Base-by-base conservation (phyloP, 2,888 invertebrate species). In the Aricia artaxerxes region DNA sequence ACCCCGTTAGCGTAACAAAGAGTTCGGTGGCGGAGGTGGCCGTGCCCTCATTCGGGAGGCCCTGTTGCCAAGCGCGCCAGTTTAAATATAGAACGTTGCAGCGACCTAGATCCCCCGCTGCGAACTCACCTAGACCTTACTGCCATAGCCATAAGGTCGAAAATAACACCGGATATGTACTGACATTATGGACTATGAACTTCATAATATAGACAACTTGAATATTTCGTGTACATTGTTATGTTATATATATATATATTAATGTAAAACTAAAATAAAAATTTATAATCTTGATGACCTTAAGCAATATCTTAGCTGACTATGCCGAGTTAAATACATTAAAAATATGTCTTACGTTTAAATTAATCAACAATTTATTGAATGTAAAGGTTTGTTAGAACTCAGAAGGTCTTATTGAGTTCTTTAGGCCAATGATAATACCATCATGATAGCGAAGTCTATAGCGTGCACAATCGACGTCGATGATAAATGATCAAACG, bases 71-170 rank as follows among this genome's bases (percentile, higher is more conserved):
- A 83, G 85, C 85, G 83, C 84, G 82, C 81, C 81, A 75, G 81
- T 84, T 84, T 84, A 85, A 85, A 86, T 85, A 87, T 86, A 86
- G 87, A 82, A 81, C 82, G 83, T 84, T 85, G 83, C 81, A 85
- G 84, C 85, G 84, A 81, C 83, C 80, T 79, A 79, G 69, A 78
- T 79, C 79, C 79, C 78, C 77, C 73, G n/a, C 53, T 13, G 35
- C 80, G 79, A 73, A 80, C 83, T 79, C 82, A 82, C 82, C 83
- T 83, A 31, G 16, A 13, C 31, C 13, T 75, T 49, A 44, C 49
- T 9, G 3, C 9, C 0, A 16, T 75, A 49, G 49, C 13, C 24
- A 49, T 49, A 49, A 49, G 24, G 49, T 49, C 13, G 31, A 75
- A 24, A 49, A 16, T 5, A 73, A 16, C 38, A 38, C 40, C n/a